Conservation (phyloP, 2,113 vertebrate genomes). For the Coptodon bakossiorum region DNA sequence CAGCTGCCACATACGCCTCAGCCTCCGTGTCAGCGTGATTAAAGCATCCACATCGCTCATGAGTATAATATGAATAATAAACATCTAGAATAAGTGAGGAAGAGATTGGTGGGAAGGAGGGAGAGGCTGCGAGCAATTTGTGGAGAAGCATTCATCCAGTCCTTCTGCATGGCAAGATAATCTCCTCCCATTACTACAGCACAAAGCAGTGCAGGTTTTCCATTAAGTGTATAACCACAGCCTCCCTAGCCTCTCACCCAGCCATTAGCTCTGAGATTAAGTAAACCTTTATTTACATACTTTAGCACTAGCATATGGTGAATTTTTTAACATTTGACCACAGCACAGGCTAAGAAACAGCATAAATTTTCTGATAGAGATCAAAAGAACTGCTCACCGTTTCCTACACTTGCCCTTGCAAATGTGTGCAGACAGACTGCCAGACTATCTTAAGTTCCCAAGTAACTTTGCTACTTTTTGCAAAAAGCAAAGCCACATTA, state of each 20-base stretch:
- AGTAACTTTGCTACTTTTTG: neutral
- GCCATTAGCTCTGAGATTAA: conserved; percentile 48
- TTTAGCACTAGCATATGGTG: neutral
- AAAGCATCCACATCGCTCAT: neutral
- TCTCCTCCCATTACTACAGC: conserved; percentile 60
- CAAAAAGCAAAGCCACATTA: neutral
- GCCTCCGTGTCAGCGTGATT: neutral
- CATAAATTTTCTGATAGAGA: conserved; percentile 5
- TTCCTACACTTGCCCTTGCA: conserved; percentile 3
- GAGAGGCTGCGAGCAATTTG: conserved; percentile 33
- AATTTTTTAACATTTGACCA: conserved; percentile 2
- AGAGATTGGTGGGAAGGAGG: neutral
- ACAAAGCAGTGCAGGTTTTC: conserved; percentile 61
- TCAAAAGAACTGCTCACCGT: neutral
- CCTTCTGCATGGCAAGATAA: conserved; percentile 63
- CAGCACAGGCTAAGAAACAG: neutral
- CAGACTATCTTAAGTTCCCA: neutral
- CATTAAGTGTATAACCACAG: conserved; percentile 54
- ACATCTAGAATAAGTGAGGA: conserved; percentile 5
- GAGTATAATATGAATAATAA: conserved; percentile 32
- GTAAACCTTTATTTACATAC: conserved; percentile 51
- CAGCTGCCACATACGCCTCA: neutral
- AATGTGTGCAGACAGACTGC: neutral
- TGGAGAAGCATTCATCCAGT: conserved; percentile 46
- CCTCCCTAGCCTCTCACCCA: conserved; percentile 38